Percentiles rank a stretch among this genome's conserved stretches.
Evolutionary conservation across 2,113 vertebrate genomes (phyloP).

Genomic region (Eidolon helvum): DNA sequence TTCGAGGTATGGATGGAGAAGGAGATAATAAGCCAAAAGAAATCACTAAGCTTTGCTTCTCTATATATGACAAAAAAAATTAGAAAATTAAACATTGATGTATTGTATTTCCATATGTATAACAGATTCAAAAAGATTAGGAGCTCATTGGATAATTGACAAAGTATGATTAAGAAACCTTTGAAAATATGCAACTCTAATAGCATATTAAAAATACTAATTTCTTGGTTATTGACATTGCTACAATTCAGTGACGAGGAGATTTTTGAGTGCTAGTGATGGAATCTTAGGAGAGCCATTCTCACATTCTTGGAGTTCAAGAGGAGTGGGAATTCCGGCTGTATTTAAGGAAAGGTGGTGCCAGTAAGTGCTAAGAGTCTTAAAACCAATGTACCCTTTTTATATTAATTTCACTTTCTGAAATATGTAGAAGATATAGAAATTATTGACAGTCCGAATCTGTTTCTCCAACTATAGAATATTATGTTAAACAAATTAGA

Average conservation of each 20-base stretch:
- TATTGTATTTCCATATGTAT: background rate
- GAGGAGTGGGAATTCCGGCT: background rate
- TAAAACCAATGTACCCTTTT: background rate
- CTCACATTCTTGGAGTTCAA: background rate
- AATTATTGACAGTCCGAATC: background rate
- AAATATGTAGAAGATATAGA: background rate
- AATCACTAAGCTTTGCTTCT: background rate
- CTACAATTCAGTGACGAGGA: background rate
- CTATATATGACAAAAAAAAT: background rate
- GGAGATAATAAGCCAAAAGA: background rate
- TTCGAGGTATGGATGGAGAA: background rate
- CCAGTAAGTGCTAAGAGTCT: background rate
- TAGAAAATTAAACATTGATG: background rate
- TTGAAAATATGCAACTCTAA: background rate
- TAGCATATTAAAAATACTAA: background rate
- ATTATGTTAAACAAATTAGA: background rate
- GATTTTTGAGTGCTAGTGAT: background rate
- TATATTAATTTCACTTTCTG: background rate
- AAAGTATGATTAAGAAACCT: background rate
- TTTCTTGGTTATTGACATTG: background rate
- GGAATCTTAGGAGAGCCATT: background rate
- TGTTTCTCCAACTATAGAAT: background rate
- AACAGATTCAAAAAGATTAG: background rate
- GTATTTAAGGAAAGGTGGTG: background rate
- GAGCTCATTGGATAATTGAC: background rate